These are phyloP conservation scores for Anthophora plumipes DNA, from an alignment of 2,888 invertebrate genomes.

Conservation along the genomic window DNA sequence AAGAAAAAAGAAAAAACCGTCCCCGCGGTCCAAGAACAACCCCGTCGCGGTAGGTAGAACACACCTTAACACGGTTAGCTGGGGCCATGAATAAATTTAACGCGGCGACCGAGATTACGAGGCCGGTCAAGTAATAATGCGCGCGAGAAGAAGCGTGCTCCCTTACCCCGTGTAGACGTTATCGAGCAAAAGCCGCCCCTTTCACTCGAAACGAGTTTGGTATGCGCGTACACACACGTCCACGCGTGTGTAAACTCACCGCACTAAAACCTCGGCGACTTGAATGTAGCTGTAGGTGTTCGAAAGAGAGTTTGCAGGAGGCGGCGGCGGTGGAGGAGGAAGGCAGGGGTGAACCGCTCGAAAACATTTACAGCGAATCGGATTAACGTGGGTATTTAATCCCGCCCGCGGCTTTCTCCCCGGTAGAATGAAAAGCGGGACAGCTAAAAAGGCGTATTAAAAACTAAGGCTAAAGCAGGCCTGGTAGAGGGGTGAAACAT, in stretches of 20 bases:
- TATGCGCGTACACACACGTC: slow-evolving; percentile 2
- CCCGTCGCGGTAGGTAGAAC: slow-evolving; percentile 75
- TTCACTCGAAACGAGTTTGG: slow-evolving; percentile 17
- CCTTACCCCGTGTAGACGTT: slow-evolving; percentile 60
- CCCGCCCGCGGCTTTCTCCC: slow-evolving; percentile 69
- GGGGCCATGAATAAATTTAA: slow-evolving; percentile 84
- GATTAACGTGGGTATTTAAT: slow-evolving; percentile 74
- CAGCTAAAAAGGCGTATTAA: slow-evolving; percentile 61
- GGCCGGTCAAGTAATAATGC: slow-evolving; percentile 71
- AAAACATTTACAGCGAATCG: slow-evolving; percentile 74
- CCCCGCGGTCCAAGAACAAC: slow-evolving; percentile 35
- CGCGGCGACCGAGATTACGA: slow-evolving; percentile 78
- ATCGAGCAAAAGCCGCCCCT: slow-evolving; percentile 48
- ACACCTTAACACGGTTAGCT: slow-evolving; percentile 82
- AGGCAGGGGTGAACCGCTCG: slow-evolving; percentile 48
- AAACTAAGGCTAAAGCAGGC: slow-evolving; percentile 38
- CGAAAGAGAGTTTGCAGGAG: background rate
- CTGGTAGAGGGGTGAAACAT: background rate
- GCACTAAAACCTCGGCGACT: slow-evolving; percentile 32
- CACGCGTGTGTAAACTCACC: background rate
- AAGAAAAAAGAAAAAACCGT: background rate
- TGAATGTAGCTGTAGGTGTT: background rate
- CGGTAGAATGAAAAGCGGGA: slow-evolving; percentile 61
- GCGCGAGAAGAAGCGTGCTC: slow-evolving; percentile 64
- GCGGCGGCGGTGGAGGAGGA: background rate